Base-by-base conservation (phyloP, 2,113 vertebrate species). In the Cryptomyrus ogoouensis region DNA sequence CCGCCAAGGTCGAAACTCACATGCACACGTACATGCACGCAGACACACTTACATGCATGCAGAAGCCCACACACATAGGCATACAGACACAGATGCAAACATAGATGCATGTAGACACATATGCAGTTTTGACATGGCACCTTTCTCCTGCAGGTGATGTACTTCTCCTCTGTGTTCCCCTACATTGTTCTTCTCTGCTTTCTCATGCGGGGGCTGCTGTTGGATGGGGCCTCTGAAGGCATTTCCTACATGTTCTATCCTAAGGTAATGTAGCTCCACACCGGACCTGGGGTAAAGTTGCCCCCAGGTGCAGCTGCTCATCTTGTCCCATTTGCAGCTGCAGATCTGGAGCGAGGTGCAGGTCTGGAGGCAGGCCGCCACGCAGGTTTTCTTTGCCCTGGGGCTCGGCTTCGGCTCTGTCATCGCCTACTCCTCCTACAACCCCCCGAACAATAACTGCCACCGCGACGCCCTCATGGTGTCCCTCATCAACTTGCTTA, bases 371-470 rank as follows among this genome's bases (percentile, higher is more conserved):
- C 98, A 99, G 92, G 98, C 98, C 1, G 98, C 98, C 85, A 99
- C 98, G 0, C 98, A 99, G 94, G 98, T 99, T 66, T 99, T 99
- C 95, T 99, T 99, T 0, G 98, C 98, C n/a, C 92, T 99, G 19
- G 98, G 98, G n/a, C 94, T 99, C 90, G 98, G 98, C 31, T 99
- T 99, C 0, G 98, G 98, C 44, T 99, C 98, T 0, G 98, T 99
- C 91, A 99, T 99, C 0, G 98, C 98, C 3, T 99, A 99, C 94
- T 99, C 98, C 89, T 99, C 98, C 95, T 99, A 99, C 96, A 99
- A 99, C 94, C 99, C 99, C 46, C 94, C 97, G 89, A 95, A 99
- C 94, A 99, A 99, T 95, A 99, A 99, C 96, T 99, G 98, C 93
- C 98, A 99, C 94, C 97, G 98, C 0, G 98, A 99, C 0, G 97